Conservation (phyloP, 2,113 vertebrate genomes). For the Megaleporinus macrocephalus region DNA sequence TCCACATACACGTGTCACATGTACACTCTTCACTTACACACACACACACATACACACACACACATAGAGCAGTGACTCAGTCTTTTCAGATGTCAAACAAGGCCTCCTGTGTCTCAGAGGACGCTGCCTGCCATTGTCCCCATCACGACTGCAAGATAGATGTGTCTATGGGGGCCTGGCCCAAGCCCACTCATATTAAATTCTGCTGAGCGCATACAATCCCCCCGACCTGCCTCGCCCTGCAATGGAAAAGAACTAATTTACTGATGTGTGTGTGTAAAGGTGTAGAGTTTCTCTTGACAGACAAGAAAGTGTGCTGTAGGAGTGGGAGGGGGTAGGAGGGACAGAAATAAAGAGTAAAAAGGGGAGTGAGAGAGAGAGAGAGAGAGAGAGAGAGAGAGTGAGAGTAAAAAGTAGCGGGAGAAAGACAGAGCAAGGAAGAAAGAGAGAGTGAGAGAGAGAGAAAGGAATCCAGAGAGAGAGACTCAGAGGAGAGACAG, state of each 20-base stretch:
- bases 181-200: constrained; percentile 45
- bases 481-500: too few relatives aligned
- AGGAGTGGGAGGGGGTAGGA: not conserved
- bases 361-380: not conserved
- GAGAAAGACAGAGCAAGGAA: constrained; percentile 49
- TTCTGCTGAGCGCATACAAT: constrained; percentile 48
- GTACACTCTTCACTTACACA: constrained; percentile 42
- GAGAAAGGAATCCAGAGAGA: too few relatives aligned
- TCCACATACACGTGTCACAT: not conserved
- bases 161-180: constrained; percentile 44
- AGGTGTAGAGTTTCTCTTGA: constrained; percentile 47
- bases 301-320: constrained; percentile 45
- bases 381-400: constrained; percentile 25
- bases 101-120: constrained; percentile 43
- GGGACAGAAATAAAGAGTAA: not conserved
- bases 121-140: constrained; percentile 37
- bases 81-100: constrained; percentile 43
- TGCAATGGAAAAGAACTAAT: constrained; percentile 35
- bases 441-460: constrained; percentile 37
- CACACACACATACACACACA: constrained; percentile 27
- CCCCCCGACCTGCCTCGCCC: constrained; percentile 28
- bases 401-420: not conserved
- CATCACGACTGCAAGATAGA: constrained; percentile 45
- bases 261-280: constrained; percentile 42
- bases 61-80: constrained; percentile 1